Base-by-base conservation (phyloP, 2,888 invertebrate genomes). In the Ferdinandea cuprea region DNA sequence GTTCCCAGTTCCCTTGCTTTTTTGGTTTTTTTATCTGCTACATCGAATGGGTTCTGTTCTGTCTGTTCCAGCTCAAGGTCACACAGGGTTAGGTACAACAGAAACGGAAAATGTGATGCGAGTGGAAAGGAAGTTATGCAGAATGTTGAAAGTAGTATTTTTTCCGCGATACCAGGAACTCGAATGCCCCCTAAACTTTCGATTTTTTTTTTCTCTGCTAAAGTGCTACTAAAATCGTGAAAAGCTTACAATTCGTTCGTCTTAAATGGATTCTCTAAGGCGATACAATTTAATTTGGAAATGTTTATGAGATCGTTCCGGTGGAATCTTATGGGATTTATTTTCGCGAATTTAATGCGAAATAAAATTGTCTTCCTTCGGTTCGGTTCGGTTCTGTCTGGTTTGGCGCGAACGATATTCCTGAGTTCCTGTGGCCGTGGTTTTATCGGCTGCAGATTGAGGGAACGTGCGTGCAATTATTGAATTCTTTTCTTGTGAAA, bases 201-300 rank as follows among this genome's bases (percentile, higher is more conserved):
- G 9, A 21, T 46, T 32, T 32, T 37, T 37, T 50, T 52, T 42
- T 28, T 4, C 28, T 15, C 15, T 19, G 48, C 48, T n/a, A 68
- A 68, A 74, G 63, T 74, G 69, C 65, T 80, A 65, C 71, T 48
- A 50, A 56, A 74, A 68, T 69, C 76, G 56, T 69, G 68, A 69
- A 80, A 69, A 56, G 80, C 69, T 58, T 80, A 76, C 63, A 76
- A 69, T 80, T 61, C 80, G 2, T 5, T 80, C 81, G 59, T 81
- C 81, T 44, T 7, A 77, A 81, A 71, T 65, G 76, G 69, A 81
- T 77, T 71, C 81, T 81, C 81, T 65, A 71, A 72, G 81, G 81
- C 77, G 77, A 77, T 81, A 72, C 81, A 81, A 81, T 81, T 81
- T 81, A 81, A 81, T 81, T 80, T 81, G 77, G 48, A 69, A 81